Base-by-base conservation (phyloP, 2,797 vertebrate species). In the Heteromormyrus szaboi region DNA sequence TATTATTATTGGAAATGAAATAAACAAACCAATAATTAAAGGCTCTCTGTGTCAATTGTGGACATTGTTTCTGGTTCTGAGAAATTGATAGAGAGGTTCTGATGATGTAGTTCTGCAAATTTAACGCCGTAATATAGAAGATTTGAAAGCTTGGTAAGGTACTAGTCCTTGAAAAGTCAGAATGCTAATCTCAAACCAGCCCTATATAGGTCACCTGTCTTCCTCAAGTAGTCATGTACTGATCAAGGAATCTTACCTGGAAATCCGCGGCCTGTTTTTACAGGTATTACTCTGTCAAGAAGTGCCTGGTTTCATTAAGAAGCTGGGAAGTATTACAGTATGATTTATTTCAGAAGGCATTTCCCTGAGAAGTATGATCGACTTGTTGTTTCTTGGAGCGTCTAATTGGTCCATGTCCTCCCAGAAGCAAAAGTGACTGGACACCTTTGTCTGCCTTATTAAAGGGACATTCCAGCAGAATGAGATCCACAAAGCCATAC, bases 121-220 rank as follows among this genome's bases (percentile, higher is more conserved):
- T 81, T 85, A 85, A 25, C 37, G 7, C 8, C 0, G 19, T 62
- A 62, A 59, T 53, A 59, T 11, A 86, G 53, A 86, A n/a, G 85
- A 37, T 56, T 86, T 33, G 17, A 54, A 54, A 53, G 84, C 14
- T 54, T 54, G 33, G 17, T 29, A 62, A 11, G 22, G 29, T 9
- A 33, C 53, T 37, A 86, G 33, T 59, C 51, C 53, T 86, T 86
- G 85, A 53, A 44, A 54, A 86, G 11, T 29, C 83, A 85, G 25
- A 85, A 79, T 50, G 44, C 22, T 84, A 84, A 25, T 51, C 48
- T 85, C 83, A 85, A 29, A 56, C 19, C 17, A 86, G 29, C 37
- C 29, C 33, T 62, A 44, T 86, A 22, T 86, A 86, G 54, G 85
- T 86, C 53, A 62, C 22, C 85, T 86, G 85, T 86, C 53, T 41